phyloP scores from a whole-genome alignment of 2,888 invertebrate species.

The Odontothrips loti region DNA sequence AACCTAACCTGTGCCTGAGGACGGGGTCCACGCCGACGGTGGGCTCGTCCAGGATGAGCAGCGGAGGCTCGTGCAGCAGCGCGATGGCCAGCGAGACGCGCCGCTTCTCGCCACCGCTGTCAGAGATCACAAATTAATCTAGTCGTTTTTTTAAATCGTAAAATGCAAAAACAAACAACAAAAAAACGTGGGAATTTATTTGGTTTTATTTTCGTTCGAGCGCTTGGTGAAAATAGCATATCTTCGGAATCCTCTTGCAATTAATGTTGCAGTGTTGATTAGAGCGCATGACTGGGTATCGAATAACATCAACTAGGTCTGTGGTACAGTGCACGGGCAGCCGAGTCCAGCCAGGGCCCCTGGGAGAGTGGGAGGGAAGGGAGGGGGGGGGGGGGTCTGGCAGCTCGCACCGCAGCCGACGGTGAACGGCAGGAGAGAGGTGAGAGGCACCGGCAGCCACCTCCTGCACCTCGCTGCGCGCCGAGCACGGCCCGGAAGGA shows the following conservation, averaged over 20 bases:
- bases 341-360: no score
- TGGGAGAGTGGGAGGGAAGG: neutral
- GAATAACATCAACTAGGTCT: no score
- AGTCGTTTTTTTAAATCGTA: no score
- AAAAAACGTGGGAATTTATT: no score
- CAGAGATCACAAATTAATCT: no score
- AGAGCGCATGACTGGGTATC: no score
- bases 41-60: constrained; percentile 87
- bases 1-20: constrained; percentile 73
- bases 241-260: no score
- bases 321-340: no score
- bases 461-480: neutral
- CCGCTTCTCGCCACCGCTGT: constrained; percentile 84
- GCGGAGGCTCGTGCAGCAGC: constrained; percentile 80
- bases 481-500: neutral
- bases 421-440: neutral
- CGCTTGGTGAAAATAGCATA: no score
- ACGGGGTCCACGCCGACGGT: constrained; percentile 92
- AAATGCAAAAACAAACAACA: no score
- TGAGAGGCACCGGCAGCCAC: neutral
- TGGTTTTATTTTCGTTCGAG: no score
- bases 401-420: neutral
- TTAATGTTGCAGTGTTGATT: no score
- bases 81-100: constrained; percentile 86
- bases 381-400: neutral